Evolutionary conservation across 2,797 vertebrate genomes (phyloP).

Genomic region (Lepus townsendii): DNA sequence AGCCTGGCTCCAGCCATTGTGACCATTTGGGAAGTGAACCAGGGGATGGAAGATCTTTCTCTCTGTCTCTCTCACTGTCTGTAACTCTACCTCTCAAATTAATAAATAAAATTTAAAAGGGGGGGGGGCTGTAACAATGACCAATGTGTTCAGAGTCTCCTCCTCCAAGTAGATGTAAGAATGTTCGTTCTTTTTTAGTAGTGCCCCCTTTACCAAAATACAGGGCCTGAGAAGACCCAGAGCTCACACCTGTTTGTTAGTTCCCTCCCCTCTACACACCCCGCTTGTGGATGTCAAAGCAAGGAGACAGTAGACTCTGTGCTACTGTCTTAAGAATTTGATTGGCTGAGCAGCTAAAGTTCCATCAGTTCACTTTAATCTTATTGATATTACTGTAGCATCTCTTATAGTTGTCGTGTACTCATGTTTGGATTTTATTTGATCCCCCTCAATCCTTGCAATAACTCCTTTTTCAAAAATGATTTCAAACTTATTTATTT

Average conservation of each 20-base stretch:
- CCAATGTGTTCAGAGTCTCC: background rate
- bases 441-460: background rate
- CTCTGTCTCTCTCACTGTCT: no score
- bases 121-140: background rate
- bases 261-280: accelerated
- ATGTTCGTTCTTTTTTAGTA: background rate
- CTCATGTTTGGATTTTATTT: background rate
- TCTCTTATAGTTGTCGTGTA: background rate
- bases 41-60: no score
- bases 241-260: background rate
- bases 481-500: no score
- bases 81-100: no score
- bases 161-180: background rate
- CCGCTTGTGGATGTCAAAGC: background rate
- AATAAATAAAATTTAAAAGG: background rate
- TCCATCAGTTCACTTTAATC: background rate
- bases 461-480: background rate
- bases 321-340: background rate
- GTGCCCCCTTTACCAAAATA: background rate
- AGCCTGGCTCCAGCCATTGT: no score
- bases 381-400: background rate
- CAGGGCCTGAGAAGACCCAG: background rate
- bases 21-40: no score
- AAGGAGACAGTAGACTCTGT: background rate
- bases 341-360: background rate